These are phyloP conservation scores for Lucilia cuprina DNA, from an alignment of 1,140 invertebrate genomes.

Conservation along the genomic window DNA sequence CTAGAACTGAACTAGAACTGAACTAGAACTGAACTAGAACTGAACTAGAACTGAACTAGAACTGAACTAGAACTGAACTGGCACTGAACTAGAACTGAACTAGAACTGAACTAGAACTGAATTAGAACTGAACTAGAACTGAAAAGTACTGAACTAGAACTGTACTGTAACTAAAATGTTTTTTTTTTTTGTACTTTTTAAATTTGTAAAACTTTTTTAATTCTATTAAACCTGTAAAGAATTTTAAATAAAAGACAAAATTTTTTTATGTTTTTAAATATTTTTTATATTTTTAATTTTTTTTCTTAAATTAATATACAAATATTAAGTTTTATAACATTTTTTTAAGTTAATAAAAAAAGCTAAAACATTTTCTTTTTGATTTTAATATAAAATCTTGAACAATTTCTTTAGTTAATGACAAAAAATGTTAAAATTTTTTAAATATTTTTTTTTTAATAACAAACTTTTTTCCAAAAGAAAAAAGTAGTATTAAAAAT, in stretches of 20 bases:
- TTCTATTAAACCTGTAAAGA: not conserved
- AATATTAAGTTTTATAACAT: not conserved
- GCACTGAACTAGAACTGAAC: no score
- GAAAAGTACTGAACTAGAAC: no score
- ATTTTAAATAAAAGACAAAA: not conserved
- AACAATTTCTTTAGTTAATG: not conserved
- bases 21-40: no score
- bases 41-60: no score
- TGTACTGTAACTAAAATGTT: no score
- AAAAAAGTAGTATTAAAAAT: not conserved
- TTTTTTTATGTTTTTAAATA: not conserved
- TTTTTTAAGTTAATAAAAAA: not conserved
- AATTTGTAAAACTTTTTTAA: no score
- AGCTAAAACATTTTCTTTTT: not conserved
- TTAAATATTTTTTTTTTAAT: not conserved
- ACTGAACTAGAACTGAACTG: no score
- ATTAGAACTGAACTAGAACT: no score
- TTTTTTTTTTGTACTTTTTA: no score
- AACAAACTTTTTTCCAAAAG: not conserved
- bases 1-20: no score
- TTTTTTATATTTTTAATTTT: not conserved
- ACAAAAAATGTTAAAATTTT: not conserved
- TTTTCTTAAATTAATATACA: not conserved
- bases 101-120: no score
- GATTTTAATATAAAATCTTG: not conserved